Conservation (phyloP, 2,113 vertebrate genomes). For the Anser cygnoides region DNA sequence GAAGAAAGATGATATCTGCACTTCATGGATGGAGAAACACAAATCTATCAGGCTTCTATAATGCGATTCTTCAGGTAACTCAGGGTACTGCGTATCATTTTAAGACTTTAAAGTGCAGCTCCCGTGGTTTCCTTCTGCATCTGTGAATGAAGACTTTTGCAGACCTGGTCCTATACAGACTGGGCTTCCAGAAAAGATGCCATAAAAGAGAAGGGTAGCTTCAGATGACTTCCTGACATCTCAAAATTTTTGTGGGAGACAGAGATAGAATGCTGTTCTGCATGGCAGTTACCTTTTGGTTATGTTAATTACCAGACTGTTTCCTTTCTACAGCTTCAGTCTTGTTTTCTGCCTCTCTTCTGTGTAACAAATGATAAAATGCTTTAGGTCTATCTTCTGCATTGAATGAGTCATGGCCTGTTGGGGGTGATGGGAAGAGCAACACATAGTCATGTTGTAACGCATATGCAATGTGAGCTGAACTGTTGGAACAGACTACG, state of each 20-base stretch:
- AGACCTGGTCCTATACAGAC: neutral
- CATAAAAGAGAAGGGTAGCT: neutral
- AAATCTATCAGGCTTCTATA: neutral
- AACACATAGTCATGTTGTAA: neutral
- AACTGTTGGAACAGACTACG: neutral
- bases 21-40: neutral
- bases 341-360: neutral
- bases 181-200: neutral
- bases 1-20: neutral
- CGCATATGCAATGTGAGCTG: neutral
- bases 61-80: neutral
- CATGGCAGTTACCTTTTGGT: neutral
- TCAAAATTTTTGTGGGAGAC: neutral
- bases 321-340: neutral
- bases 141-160: neutral
- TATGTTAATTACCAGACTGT: neutral
- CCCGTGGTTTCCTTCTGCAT: neutral
- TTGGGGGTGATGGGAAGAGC: neutral
- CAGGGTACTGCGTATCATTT: neutral
- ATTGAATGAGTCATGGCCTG: constrained; percentile 13
- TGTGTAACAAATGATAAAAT: neutral
- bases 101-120: neutral
- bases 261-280: neutral
- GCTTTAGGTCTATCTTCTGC: neutral
- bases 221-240: neutral